phyloP scores from a whole-genome alignment of 2,797 vertebrate species.

The Benthosema pterotum region DNA sequence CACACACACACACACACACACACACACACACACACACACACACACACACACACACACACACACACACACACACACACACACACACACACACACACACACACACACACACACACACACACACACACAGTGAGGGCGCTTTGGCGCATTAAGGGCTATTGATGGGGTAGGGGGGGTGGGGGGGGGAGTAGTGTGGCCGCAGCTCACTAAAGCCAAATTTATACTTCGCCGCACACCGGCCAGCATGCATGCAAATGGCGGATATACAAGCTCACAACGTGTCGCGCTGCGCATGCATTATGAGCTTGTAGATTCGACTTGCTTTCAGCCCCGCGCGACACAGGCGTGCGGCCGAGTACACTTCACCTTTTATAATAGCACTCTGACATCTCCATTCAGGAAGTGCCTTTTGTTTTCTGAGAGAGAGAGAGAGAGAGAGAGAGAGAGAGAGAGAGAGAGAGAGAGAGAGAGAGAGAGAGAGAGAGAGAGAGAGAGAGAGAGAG shows the following conservation, averaged over 20 bases:
- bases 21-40: constrained; percentile 1
- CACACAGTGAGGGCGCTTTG: constrained; percentile 54
- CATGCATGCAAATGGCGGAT: no score
- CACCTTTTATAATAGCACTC: constrained; percentile 70
- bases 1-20: constrained; percentile 15
- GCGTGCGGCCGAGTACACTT: no score
- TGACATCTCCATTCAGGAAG: constrained; percentile 81
- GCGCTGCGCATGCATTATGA: no score
- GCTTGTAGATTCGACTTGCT: no score
- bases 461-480: no score
- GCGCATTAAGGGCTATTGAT: constrained; percentile 79
- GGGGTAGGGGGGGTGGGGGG: no score
- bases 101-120: not conserved
- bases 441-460: no score
- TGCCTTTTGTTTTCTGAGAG: constrained; percentile 72
- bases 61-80: constrained; percentile 14
- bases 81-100: constrained; percentile 19
- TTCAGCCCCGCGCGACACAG: no score
- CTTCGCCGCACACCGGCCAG: no score
- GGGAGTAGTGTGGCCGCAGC: constrained; percentile 50
- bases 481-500: no score
- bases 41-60: constrained; percentile 29
- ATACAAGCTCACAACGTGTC: no score
- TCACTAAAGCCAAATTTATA: constrained; percentile 36
- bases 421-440: no score